phyloP scores from a whole-genome alignment of 2,113 vertebrate species.

The Nesogale talazaci region DNA sequence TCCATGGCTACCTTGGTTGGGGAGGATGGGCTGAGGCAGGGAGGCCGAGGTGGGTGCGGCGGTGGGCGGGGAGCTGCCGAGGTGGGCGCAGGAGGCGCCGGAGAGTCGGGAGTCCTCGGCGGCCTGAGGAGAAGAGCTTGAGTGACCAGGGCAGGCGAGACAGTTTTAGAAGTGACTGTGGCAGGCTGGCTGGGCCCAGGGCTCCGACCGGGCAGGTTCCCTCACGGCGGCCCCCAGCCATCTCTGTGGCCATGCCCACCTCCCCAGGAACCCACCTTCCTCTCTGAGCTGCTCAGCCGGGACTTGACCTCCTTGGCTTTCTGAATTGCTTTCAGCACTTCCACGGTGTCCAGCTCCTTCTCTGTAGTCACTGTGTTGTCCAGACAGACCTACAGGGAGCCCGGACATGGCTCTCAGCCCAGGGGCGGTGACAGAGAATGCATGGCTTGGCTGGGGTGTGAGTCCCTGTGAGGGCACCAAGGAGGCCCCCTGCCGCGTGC shows the following conservation, averaged over 20 bases:
- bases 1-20: conserved; percentile 98
- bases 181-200: not conserved
- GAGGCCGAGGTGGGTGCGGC: conserved; percentile 88
- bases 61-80: conserved; percentile 87
- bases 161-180: not conserved
- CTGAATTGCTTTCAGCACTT: conserved; percentile 98
- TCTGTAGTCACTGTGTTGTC: conserved; percentile 92
- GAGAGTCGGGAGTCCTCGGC: conserved; percentile 92
- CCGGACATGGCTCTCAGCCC: not conserved
- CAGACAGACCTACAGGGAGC: conserved; percentile 91
- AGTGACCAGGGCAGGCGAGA: conserved; percentile 8
- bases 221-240: too few species aligned
- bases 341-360: conserved; percentile 97
- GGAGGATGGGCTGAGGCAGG: conserved; percentile 92
- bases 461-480: too few species aligned
- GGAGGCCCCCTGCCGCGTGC: too few species aligned
- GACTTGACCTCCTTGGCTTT: conserved; percentile 97
- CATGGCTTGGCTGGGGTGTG: accelerated
- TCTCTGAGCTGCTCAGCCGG: conserved; percentile 91
- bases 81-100: conserved; percentile 87
- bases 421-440: not conserved
- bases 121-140: conserved; percentile 91
- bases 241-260: not conserved
- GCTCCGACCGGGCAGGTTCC: too few species aligned
- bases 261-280: conserved; percentile 89